Conservation (phyloP, 2,888 invertebrate species). For the Andrena praecox region DNA sequence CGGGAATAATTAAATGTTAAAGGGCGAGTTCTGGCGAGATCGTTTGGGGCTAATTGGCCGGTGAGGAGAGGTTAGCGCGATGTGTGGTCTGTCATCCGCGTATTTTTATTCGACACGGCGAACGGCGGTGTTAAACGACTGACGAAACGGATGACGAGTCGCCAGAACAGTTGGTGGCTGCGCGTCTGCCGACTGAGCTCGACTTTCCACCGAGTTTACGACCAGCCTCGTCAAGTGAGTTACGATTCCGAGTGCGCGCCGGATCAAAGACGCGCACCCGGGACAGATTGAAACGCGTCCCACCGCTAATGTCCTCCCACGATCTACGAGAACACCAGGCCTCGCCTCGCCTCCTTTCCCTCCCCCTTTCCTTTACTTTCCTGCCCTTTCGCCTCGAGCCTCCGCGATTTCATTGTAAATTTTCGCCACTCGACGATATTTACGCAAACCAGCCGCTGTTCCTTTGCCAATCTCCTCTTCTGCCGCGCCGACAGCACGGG, state of each 20-base stretch:
- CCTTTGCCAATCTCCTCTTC: neutral
- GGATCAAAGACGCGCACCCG: constrained; percentile 75
- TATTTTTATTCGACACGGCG: constrained; percentile 82
- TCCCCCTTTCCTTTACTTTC: too few relatives aligned
- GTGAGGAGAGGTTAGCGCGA: constrained; percentile 48
- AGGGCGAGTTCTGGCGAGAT: constrained; percentile 13
- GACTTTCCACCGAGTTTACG: constrained; percentile 60
- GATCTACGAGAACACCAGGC: constrained; percentile 52
- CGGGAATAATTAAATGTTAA: constrained; percentile 12
- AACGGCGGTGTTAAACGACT: constrained; percentile 82
- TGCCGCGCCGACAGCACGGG: neutral
- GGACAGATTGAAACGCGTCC: constrained; percentile 72
- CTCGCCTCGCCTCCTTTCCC: neutral
- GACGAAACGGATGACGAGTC: constrained; percentile 80
- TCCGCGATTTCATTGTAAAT: constrained; percentile 5
- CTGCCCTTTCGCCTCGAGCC: neutral
- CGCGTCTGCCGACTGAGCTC: constrained; percentile 31
- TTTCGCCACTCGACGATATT: neutral
- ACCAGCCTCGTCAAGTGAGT: constrained; percentile 73
- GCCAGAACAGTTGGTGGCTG: constrained; percentile 26
- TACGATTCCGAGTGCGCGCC: constrained; percentile 74
- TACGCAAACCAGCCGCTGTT: neutral
- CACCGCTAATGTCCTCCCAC: constrained; percentile 38
- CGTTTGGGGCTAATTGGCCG: constrained; percentile 58
- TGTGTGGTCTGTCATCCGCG: constrained; percentile 81